phyloP scores from a whole-genome alignment of 2,797 vertebrate genomes.

The Urophycis tenuis region DNA sequence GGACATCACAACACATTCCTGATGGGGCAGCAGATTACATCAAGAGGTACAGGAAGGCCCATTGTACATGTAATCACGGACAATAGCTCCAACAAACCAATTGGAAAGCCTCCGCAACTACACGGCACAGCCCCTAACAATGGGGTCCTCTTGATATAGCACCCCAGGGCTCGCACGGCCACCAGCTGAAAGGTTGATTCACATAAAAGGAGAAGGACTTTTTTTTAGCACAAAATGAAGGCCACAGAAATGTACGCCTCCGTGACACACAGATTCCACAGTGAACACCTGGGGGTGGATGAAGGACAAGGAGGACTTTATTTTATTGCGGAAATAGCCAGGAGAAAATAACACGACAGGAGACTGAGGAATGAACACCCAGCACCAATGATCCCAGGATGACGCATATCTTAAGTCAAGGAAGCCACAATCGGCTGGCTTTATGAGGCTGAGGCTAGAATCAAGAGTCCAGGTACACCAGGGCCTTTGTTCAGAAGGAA shows the following conservation, averaged over 20 bases:
- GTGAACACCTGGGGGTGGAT: neutral
- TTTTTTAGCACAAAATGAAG: neutral
- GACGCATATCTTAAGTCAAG: neutral
- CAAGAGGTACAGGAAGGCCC: neutral
- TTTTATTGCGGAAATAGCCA: neutral
- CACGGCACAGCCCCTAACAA: neutral
- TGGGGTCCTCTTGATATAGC: neutral
- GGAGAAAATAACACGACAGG: neutral
- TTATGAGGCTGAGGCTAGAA: neutral
- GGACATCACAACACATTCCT: neutral
- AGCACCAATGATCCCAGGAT: neutral
- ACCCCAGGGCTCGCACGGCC: neutral
- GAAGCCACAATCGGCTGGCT: neutral
- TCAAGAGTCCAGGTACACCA: neutral
- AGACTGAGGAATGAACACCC: neutral
- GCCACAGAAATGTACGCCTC: neutral
- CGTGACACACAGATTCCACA: too few relatives aligned
- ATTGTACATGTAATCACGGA: neutral
- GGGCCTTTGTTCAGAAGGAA: neutral
- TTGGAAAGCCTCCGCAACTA: neutral
- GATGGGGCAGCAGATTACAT: neutral
- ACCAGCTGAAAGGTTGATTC: neutral
- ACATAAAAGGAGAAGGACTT: neutral
- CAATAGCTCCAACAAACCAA: neutral
- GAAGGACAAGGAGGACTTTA: neutral